phyloP scores from a whole-genome alignment of 2,113 vertebrate species.

The Cephalopholis sonnerati region DNA sequence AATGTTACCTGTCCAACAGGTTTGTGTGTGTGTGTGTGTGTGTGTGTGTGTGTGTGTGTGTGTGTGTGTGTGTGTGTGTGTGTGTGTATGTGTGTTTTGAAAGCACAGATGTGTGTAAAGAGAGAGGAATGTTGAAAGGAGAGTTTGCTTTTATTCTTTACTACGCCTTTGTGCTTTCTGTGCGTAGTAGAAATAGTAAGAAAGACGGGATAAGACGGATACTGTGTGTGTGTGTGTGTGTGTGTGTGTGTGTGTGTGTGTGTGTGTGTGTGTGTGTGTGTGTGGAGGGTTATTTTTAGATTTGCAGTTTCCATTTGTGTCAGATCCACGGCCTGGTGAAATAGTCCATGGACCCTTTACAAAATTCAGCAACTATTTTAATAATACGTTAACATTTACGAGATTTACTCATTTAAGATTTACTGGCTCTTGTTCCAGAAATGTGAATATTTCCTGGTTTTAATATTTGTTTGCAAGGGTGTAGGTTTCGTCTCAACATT shows the following conservation, averaged over 20 bases:
- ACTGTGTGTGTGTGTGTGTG: background rate
- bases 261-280: background rate
- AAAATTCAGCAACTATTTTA: background rate
- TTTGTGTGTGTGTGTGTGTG: slow-evolving; percentile 37
- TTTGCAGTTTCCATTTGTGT: slow-evolving; percentile 5
- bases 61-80: slow-evolving; percentile 11
- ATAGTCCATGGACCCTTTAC: background rate
- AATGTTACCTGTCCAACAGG: slow-evolving; percentile 59
- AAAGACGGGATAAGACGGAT: too few relatives aligned
- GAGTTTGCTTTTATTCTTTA: slow-evolving; percentile 18
- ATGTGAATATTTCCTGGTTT: background rate
- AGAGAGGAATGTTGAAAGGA: slow-evolving; percentile 47
- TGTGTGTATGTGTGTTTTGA: slow-evolving; percentile 12
- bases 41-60: slow-evolving; percentile 14
- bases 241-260: background rate
- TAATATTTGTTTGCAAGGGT: too few relatives aligned
- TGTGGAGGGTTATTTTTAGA: background rate
- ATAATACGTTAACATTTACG: background rate
- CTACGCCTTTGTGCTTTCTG: slow-evolving; percentile 25
- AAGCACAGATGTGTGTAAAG: slow-evolving; percentile 17
- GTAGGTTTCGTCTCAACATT: too few relatives aligned
- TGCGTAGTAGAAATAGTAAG: background rate
- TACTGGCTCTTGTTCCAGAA: background rate
- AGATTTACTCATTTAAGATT: too few relatives aligned
- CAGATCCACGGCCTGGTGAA: slow-evolving; percentile 21